Evolutionary conservation across 1,140 invertebrate species (phyloP).

Genomic region (Uloborus diversus): DNA sequence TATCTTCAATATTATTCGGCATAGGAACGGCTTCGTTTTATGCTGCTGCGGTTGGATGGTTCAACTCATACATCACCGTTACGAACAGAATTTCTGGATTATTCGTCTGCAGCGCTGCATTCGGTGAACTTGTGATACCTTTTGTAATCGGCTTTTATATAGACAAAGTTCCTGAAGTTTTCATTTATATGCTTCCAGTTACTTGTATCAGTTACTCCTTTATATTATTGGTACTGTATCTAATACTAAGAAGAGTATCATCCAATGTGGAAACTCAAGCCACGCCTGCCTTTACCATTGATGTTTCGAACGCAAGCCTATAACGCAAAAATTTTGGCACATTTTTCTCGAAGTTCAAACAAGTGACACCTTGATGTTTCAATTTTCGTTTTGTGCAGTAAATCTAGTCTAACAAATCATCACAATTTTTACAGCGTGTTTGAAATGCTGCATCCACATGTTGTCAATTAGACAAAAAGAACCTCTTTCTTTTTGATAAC

Average conservation of each 20-base stretch:
- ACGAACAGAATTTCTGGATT: constrained; percentile 68
- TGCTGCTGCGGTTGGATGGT: constrained; percentile 68
- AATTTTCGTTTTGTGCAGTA: too few species aligned
- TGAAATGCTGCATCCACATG: too few species aligned
- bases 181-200: constrained; percentile 64
- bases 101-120: constrained; percentile 67
- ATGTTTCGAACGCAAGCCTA: too few species aligned
- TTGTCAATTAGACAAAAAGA: too few species aligned
- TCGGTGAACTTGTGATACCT: constrained; percentile 68
- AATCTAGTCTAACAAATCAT: too few species aligned
- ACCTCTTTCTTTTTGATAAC: too few species aligned
- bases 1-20: constrained; percentile 64
- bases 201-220: constrained; percentile 59
- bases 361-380: too few species aligned
- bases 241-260: constrained; percentile 41
- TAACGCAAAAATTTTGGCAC: too few species aligned
- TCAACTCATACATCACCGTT: constrained; percentile 67
- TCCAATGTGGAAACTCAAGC: too few species aligned
- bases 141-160: constrained; percentile 64
- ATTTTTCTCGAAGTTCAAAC: too few species aligned
- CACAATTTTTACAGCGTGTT: too few species aligned
- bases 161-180: constrained; percentile 61
- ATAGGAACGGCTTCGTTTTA: constrained; percentile 69
- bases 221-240: constrained; percentile 61
- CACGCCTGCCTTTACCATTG: too few species aligned